Conservation (phyloP, 2,797 vertebrate genomes). For the Cryptoprocta ferox region DNA sequence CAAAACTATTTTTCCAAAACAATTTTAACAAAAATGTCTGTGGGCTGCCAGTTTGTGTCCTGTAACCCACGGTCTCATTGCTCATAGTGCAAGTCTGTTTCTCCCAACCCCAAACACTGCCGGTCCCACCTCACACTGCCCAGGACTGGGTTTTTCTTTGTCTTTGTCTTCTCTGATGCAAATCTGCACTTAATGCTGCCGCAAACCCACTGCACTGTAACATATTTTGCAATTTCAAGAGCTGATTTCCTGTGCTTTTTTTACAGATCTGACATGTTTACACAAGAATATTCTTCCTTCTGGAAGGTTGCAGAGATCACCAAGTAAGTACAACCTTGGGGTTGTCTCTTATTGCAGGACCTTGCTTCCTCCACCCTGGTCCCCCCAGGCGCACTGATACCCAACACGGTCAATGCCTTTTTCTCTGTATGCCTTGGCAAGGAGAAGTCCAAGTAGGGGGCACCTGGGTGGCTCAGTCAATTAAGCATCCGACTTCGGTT, state of each 20-base stretch:
- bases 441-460: not conserved
- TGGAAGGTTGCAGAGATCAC: not conserved
- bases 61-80: not conserved
- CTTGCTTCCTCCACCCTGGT: not conserved
- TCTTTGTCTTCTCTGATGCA: not conserved
- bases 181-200: not conserved
- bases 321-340: not conserved
- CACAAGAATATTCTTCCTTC: not conserved
- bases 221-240: not conserved
- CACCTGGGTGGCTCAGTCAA: too few relatives aligned
- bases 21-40: not conserved
- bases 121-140: not conserved
- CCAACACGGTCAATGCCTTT: not conserved
- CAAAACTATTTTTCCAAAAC: not conserved
- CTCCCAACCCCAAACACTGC: not conserved
- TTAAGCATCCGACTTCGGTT: too few relatives aligned
- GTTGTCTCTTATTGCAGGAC: not conserved
- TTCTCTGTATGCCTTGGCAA: not conserved
- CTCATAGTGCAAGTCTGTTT: not conserved
- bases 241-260: not conserved
- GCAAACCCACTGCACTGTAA: not conserved
- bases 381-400: not conserved
- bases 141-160: not conserved
- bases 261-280: conserved; percentile 32
- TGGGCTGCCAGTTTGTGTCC: not conserved